Percentiles rank a stretch among this genome's conserved stretches.
Conservation (phyloP, 2,113 vertebrate species). For the Tachycineta bicolor region DNA sequence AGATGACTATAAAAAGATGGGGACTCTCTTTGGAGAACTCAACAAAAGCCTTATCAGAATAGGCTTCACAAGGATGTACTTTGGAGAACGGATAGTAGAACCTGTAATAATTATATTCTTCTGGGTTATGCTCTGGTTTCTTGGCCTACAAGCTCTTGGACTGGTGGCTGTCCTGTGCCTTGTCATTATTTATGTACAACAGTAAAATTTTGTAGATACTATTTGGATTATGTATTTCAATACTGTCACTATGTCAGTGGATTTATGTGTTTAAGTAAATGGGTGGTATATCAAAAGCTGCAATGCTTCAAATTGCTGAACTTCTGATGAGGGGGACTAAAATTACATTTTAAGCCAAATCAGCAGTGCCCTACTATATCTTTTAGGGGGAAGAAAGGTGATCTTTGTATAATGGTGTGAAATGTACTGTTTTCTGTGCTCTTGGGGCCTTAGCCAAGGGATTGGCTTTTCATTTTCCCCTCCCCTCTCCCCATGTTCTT, state of each 20-base stretch:
- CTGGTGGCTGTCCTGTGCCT: conserved; percentile 94
- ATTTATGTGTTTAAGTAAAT: conserved; percentile 39
- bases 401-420: not conserved
- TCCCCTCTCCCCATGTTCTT: not conserved
- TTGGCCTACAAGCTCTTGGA: conserved; percentile 92
- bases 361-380: not conserved
- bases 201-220: conserved; percentile 66
- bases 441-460: not conserved
- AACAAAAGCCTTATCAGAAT: conserved; percentile 90
- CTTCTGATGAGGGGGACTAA: not conserved
- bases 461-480: not conserved
- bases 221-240: not conserved
- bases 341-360: conserved; percentile 10
- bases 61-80: conserved; percentile 94
- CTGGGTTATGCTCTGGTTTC: conserved; percentile 94
- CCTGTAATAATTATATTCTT: conserved; percentile 92
- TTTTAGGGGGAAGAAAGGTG: not conserved
- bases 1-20: conserved; percentile 93
- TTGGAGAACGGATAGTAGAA: conserved; percentile 93
- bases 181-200: conserved; percentile 96
- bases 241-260: not conserved
- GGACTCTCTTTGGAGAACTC: conserved; percentile 93
- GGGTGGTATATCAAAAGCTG: conserved; percentile 2
- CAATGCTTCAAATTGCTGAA: conserved; percentile 36
- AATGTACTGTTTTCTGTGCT: not conserved